Conservation (phyloP, 1,140 invertebrate genomes). For the Saccostrea glomerata region DNA sequence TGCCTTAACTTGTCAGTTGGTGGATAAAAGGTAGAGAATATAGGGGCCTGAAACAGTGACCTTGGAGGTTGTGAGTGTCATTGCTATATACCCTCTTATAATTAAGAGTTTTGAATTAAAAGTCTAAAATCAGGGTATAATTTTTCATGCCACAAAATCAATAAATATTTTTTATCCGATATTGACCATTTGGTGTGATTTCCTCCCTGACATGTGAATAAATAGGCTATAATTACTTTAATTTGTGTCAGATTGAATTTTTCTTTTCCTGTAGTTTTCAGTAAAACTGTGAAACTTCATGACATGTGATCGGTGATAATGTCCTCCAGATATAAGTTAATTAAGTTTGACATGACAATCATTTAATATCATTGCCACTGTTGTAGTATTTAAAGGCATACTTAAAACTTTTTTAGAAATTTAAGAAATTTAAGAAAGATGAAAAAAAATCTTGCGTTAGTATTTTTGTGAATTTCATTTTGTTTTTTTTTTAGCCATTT, state of each 20-base stretch:
- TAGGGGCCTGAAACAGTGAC: not conserved
- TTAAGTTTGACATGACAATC: not conserved
- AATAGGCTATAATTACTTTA: not conserved
- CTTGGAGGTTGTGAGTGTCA: not conserved
- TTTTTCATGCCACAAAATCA: not conserved
- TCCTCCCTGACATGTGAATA: constrained; percentile 11
- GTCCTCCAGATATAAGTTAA: not conserved
- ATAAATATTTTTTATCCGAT: not conserved
- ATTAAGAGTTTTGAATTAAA: not conserved
- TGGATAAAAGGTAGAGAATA: not conserved
- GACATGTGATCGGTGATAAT: not conserved
- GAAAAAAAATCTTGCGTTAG: too few species aligned
- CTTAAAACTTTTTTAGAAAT: too few species aligned
- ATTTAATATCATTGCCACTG: not conserved
- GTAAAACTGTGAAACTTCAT: not conserved
- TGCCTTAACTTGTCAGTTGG: not conserved
- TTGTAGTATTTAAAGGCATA: too few species aligned
- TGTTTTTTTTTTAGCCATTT: too few species aligned
- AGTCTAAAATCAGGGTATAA: not conserved
- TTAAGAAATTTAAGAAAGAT: too few species aligned
- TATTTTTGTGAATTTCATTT: too few species aligned
- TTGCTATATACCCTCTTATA: not conserved
- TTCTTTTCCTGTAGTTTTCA: not conserved
- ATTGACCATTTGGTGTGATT: not conserved
- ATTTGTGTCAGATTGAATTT: not conserved